phyloP scores from a whole-genome alignment of 2,888 invertebrate genomes.

The Acrobasis consociella region DNA sequence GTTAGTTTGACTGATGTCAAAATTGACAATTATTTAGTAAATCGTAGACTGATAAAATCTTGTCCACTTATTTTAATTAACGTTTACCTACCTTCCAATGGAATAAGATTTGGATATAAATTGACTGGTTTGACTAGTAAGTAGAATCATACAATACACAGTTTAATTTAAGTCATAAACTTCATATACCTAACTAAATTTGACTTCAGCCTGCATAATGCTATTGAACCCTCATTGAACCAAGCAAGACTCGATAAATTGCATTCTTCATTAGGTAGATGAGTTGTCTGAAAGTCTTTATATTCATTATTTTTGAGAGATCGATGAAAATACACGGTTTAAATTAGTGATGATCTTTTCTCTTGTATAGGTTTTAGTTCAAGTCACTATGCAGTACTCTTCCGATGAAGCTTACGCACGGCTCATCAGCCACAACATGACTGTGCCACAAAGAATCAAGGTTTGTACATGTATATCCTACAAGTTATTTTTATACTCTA shows the following conservation, averaged over 20 bases:
- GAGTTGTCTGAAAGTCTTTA: no score
- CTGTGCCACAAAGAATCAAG: constrained; percentile 78
- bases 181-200: neutral
- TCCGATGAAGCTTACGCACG: constrained; percentile 76
- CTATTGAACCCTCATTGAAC: neutral
- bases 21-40: neutral
- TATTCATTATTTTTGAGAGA: neutral
- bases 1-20: neutral
- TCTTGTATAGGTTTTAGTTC: constrained; percentile 26
- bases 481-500: no score
- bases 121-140: constrained; percentile 22
- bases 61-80: constrained; percentile 6
- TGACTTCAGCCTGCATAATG: neutral
- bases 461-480: constrained; percentile 39
- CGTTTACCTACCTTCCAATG: constrained; percentile 25
- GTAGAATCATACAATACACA: constrained; percentile 14
- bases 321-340: no score
- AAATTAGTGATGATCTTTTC: neutral
- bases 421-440: constrained; percentile 79
- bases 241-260: neutral
- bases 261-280: no score
- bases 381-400: constrained; percentile 62
- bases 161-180: neutral
- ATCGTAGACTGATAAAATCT: neutral
- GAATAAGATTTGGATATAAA: constrained; percentile 21